These are phyloP conservation scores for Platerodrilus igneus DNA, from an alignment of 2,888 invertebrate genomes.

Conservation along the genomic window DNA sequence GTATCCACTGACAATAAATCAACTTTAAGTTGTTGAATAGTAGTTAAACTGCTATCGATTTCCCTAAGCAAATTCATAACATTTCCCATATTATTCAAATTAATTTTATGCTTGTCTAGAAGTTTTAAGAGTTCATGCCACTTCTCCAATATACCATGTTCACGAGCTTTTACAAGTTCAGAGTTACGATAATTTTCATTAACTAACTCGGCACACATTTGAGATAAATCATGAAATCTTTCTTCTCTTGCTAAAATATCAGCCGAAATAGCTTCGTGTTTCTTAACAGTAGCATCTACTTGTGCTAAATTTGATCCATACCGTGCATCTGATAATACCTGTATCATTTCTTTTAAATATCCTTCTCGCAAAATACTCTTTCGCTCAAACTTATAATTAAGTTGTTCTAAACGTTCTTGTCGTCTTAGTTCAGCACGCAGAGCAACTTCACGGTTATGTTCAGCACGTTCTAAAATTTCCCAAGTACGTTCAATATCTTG, in stretches of 20 bases:
- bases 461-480: conserved; percentile 87
- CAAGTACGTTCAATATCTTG: conserved; percentile 95
- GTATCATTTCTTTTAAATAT: conserved; percentile 96
- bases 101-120: conserved; percentile 76
- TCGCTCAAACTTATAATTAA: conserved; percentile 93
- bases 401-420: conserved; percentile 89
- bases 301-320: conserved; percentile 88
- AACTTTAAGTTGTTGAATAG: conserved; percentile 79
- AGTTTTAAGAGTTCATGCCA: conserved; percentile 84
- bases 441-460: conserved; percentile 90
- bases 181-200: conserved; percentile 88
- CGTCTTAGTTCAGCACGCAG: conserved; percentile 84
- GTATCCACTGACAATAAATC: conserved; percentile 74
- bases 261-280: conserved; percentile 96
- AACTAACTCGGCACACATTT: conserved; percentile 89
- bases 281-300: conserved; percentile 96
- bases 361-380: conserved; percentile 93
- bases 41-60: conserved; percentile 81
- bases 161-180: conserved; percentile 63
- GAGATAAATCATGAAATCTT: conserved; percentile 87
- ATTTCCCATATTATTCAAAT: conserved; percentile 73
- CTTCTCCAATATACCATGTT: conserved; percentile 69
- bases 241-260: conserved; percentile 92
- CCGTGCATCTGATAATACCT: conserved; percentile 86
- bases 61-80: conserved; percentile 87